Conservation (phyloP, 2,797 vertebrate species). For the Anguilla anguilla region DNA sequence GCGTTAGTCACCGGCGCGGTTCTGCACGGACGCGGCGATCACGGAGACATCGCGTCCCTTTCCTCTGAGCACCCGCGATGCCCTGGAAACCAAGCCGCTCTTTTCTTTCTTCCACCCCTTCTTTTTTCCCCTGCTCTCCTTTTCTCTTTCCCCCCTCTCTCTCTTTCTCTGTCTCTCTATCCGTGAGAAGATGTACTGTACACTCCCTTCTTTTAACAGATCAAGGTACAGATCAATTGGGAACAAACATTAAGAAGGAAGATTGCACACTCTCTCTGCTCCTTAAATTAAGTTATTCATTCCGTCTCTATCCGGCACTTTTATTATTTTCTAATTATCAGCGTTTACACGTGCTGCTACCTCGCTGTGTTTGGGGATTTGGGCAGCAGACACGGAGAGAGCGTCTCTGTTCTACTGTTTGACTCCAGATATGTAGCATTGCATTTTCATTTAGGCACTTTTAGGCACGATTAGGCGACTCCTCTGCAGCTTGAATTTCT, state of each 20-base stretch:
- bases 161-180: not conserved
- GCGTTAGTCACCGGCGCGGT: not conserved
- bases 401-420: not conserved
- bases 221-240: too few relatives aligned
- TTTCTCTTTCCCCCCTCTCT: not conserved
- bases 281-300: not conserved
- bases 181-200: not conserved
- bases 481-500: too few relatives aligned
- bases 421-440: not conserved
- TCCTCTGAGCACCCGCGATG: not conserved
- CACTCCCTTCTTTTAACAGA: not conserved
- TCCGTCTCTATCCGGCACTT: not conserved
- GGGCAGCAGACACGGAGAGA: not conserved
- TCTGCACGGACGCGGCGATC: not conserved
- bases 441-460: too few relatives aligned
- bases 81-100: not conserved
- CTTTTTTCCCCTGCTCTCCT: not conserved
- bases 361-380: not conserved
- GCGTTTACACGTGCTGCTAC: constrained; percentile 4
- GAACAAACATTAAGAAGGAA: not conserved
- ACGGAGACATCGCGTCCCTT: not conserved
- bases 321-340: not conserved
- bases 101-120: not conserved
- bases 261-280: not conserved
- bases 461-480: too few relatives aligned